Percentiles rank a stretch among this genome's conserved stretches.
Evolutionary conservation across 2,113 vertebrate genomes (phyloP).

Genomic region (Shinisaurus crocodilurus): DNA sequence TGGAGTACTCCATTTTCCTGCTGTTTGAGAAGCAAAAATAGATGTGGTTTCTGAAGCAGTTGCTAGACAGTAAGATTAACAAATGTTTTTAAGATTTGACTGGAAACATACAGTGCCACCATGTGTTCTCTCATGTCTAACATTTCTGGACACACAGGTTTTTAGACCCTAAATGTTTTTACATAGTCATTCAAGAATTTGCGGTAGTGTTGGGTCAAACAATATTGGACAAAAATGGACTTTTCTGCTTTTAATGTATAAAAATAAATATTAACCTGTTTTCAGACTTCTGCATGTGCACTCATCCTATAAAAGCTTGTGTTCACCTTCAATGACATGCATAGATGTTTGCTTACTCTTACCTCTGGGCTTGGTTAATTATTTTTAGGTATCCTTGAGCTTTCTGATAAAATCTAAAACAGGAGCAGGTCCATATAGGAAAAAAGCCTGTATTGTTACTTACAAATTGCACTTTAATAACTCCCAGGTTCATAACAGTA

Average conservation of each 20-base stretch:
- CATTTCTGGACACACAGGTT: background rate
- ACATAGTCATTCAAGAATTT: background rate
- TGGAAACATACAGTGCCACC: background rate
- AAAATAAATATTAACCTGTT: background rate
- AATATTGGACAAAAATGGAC: background rate
- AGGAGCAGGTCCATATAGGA: background rate
- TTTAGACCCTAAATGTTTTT: background rate
- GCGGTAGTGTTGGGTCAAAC: background rate
- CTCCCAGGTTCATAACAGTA: slow-evolving; percentile 26
- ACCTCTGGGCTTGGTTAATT: background rate
- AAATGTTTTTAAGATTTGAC: background rate
- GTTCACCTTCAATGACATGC: background rate
- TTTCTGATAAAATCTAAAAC: background rate
- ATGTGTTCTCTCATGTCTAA: background rate
- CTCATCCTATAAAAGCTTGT: background rate
- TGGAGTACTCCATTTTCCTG: slow-evolving; percentile 3
- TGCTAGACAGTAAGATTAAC: background rate
- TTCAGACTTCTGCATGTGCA: background rate
- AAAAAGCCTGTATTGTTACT: slow-evolving; percentile 2
- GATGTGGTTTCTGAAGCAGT: background rate
- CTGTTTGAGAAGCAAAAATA: background rate
- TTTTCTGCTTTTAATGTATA: background rate
- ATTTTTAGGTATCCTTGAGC: background rate
- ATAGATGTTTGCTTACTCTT: background rate
- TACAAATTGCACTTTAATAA: slow-evolving; percentile 63